Base-by-base conservation (phyloP, 2,113 vertebrate species). In the Sorex fumeus region DNA sequence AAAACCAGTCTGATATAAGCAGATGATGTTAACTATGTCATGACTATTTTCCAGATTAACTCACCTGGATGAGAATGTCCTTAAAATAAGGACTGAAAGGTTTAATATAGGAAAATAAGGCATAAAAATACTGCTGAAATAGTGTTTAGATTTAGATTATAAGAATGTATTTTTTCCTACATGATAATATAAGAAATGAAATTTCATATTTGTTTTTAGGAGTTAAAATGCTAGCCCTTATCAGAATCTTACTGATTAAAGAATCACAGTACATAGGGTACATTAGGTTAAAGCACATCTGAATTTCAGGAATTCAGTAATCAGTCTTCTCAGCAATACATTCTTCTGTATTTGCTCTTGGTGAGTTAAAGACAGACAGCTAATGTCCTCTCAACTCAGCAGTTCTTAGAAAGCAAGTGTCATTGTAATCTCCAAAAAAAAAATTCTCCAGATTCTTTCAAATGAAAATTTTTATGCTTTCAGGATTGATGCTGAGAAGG, bases 51-150 rank as follows among this genome's bases (percentile, higher is more conserved):
- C 60, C 72, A 50, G 11, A 36, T 19, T 40, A 32, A 18, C 30
- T 57, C 25, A 25, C 66, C n/a, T n/a, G n/a, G n/a, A 32, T 34
- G 87, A 82, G 30, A 82, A 78, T 43, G 11, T 82, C 8, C 25
- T 81, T 84, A 70, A 80, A 84, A 32, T 47, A 84, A 64, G 93
- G 32, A 53, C 45, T 43, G 34, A 88, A 32, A 36, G n/a, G n/a
- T n/a, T n/a, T n/a, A n/a, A n/a, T n/a, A n/a, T n/a, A n/a, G n/a
- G n/a, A n/a, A n/a, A n/a, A n/a, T n/a, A n/a, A n/a, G n/a, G n/a
- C n/a, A n/a, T n/a, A n/a, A n/a, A n/a, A n/a, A n/a, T n/a, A n/a
- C n/a, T n/a, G n/a, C n/a, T n/a, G n/a, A n/a, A n/a, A n/a, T n/a
- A n/a, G n/a, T n/a, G n/a, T n/a, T n/a, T 40, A 60, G 30, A 47